Percentiles rank a stretch among this genome's conserved stretches.
phyloP scores from a whole-genome alignment of 2,888 invertebrate species.

The Diarsia rubi region DNA sequence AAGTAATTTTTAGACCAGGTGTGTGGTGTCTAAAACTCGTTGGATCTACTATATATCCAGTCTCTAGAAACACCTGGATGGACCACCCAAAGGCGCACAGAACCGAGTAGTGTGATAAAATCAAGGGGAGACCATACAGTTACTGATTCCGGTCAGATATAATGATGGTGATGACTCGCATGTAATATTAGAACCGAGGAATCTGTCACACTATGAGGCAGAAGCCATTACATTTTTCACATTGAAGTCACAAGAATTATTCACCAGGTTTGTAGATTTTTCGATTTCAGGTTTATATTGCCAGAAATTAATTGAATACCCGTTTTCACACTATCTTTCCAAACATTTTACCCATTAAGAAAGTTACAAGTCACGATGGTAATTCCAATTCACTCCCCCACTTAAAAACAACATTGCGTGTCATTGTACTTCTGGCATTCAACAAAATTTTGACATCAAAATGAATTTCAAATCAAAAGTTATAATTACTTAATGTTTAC shows the following conservation, averaged over 20 bases:
- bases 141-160: no score
- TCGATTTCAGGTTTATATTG: neutral
- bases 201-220: neutral
- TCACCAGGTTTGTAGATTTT: neutral
- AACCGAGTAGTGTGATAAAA: no score
- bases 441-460: conserved; percentile 32
- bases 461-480: conserved; percentile 42
- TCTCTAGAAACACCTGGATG: neutral
- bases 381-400: neutral
- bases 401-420: conserved; percentile 34
- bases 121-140: no score
- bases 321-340: neutral
- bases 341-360: neutral
- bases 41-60: neutral
- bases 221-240: neutral
- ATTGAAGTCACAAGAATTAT: neutral
- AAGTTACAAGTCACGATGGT: neutral
- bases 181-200: no score
- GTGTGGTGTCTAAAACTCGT: neutral
- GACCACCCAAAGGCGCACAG: no score
- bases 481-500: conserved; percentile 42
- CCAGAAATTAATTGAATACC: neutral
- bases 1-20: neutral
- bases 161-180: no score
- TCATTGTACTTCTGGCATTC: conserved; percentile 14